These are phyloP conservation scores for Clostera curtula DNA, from an alignment of 2,888 invertebrate species.

Conservation along the genomic window DNA sequence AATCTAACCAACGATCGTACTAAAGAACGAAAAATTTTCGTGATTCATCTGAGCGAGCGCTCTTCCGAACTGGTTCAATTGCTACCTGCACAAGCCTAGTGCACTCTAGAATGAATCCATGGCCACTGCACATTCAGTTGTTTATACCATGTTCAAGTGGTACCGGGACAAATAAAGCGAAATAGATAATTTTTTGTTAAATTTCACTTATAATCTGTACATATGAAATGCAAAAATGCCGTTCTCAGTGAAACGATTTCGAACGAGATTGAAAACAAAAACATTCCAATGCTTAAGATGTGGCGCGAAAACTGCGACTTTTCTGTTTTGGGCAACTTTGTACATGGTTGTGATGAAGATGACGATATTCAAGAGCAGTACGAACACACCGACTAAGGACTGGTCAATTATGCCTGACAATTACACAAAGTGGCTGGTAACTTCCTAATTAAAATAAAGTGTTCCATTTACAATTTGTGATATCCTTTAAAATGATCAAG, in stretches of 20 bases:
- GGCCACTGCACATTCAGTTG: too few relatives aligned
- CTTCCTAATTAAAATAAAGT: conserved; percentile 8
- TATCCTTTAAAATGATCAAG: neutral
- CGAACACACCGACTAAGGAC: conserved; percentile 43
- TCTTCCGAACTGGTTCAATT: too few relatives aligned
- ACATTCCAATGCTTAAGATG: conserved; percentile 55
- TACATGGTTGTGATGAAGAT: conserved; percentile 66
- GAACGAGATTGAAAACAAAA: conserved; percentile 46
- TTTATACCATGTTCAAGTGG: conserved; percentile 31
- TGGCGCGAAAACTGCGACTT: conserved; percentile 61
- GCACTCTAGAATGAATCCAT: too few relatives aligned
- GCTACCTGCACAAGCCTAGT: too few relatives aligned
- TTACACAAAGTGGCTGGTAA: conserved; percentile 67
- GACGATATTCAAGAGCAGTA: conserved; percentile 63
- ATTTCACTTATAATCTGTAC: conserved; percentile 22
- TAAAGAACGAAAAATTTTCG: neutral
- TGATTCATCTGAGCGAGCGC: too few relatives aligned
- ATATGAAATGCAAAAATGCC: conserved; percentile 55
- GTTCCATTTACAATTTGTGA: neutral
- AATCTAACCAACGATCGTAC: too few relatives aligned
- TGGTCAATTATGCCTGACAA: conserved; percentile 61
- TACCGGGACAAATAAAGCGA: conserved; percentile 14
- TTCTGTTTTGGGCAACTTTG: conserved; percentile 62
- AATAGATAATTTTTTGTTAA: conserved; percentile 11
- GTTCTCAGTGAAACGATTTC: conserved; percentile 47